These are phyloP conservation scores for Cataglyphis altisquamis DNA, from an alignment of 2,888 invertebrate species.

Conservation along the genomic window DNA sequence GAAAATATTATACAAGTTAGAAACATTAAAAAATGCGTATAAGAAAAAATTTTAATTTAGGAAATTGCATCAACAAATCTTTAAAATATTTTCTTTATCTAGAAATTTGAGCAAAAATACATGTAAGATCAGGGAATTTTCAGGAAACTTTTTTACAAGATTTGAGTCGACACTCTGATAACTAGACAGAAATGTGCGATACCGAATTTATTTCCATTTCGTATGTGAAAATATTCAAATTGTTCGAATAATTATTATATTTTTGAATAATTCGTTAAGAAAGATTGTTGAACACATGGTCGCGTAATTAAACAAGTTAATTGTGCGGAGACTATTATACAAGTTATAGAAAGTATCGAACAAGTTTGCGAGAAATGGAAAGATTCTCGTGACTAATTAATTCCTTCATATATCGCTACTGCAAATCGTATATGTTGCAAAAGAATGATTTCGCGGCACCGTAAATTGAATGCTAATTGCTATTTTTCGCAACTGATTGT, in stretches of 20 bases:
- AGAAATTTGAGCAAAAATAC: too few relatives aligned
- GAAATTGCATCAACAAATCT: too few relatives aligned
- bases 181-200: neutral
- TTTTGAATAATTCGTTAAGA: constrained; percentile 26
- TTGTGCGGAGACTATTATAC: neutral
- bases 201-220: neutral
- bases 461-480: constrained; percentile 32
- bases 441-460: neutral
- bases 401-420: neutral
- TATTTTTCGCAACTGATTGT: neutral
- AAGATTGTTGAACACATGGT: neutral
- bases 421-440: neutral
- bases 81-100: too few relatives aligned
- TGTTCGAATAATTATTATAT: neutral
- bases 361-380: neutral
- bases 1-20: too few relatives aligned
- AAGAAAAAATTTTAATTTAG: too few relatives aligned
- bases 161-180: too few relatives aligned
- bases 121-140: too few relatives aligned
- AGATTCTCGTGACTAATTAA: constrained; percentile 35
- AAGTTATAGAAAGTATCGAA: constrained; percentile 32
- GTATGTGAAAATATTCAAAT: neutral
- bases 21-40: too few relatives aligned
- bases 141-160: too few relatives aligned
- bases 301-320: constrained; percentile 24